phyloP scores from a whole-genome alignment of 2,797 vertebrate species.

The Scleropages formosus region DNA sequence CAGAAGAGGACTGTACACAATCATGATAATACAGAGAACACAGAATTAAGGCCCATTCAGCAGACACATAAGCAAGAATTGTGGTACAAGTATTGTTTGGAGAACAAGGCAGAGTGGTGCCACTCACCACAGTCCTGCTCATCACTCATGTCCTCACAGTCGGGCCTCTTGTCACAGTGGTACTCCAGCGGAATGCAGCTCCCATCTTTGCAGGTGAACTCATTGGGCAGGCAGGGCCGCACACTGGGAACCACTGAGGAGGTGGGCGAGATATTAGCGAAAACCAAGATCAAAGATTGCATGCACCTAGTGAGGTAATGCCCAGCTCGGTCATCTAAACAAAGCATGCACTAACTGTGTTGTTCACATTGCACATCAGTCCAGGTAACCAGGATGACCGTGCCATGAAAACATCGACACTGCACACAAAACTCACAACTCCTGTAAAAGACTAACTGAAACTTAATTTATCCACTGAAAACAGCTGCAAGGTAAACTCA shows the following conservation, averaged over 20 bases:
- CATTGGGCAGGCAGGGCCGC: slow-evolving; percentile 67
- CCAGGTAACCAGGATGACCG: slow-evolving; percentile 8
- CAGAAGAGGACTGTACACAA: too few relatives aligned
- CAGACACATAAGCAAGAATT: too few relatives aligned
- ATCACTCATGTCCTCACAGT: slow-evolving; percentile 88
- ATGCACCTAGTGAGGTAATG: not conserved
- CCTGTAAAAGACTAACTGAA: too few relatives aligned
- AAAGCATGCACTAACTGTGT: not conserved
- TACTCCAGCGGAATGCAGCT: slow-evolving; percentile 79
- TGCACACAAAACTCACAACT: not conserved
- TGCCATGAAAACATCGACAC: not conserved
- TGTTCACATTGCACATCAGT: not conserved
- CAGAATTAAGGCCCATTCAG: too few relatives aligned
- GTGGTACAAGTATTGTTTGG: too few relatives aligned
- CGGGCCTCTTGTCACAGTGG: slow-evolving; percentile 82
- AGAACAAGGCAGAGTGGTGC: not conserved
- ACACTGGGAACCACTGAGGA: slow-evolving; percentile 26
- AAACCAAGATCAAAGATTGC: not conserved
- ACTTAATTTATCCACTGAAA: too few relatives aligned
- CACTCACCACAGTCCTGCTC: slow-evolving; percentile 83
- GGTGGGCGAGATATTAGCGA: not conserved
- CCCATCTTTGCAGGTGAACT: slow-evolving; percentile 80
- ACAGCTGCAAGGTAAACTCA: too few relatives aligned
- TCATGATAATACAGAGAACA: too few relatives aligned
- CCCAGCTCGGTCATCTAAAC: not conserved